These are phyloP conservation scores for Anomalospiza imberbis DNA, from an alignment of 2,797 vertebrate species.

Conservation along the genomic window DNA sequence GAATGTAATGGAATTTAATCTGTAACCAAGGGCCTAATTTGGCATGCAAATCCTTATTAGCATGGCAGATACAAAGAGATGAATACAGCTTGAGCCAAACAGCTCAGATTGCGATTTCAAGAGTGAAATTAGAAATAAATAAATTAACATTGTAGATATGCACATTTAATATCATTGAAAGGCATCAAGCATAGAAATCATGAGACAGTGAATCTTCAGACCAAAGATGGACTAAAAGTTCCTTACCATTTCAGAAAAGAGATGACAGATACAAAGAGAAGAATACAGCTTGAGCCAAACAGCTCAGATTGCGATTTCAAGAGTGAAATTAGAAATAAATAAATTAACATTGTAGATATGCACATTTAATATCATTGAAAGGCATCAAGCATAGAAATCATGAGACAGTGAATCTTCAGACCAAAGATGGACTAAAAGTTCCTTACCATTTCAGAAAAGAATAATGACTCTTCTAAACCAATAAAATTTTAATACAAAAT, in stretches of 20 bases:
- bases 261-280: neutral
- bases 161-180: neutral
- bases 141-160: neutral
- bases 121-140: conserved; percentile 9
- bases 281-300: neutral
- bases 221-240: neutral
- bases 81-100: neutral
- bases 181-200: neutral
- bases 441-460: neutral
- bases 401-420: neutral
- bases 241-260: neutral
- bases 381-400: neutral
- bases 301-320: neutral
- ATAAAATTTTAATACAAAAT: neutral
- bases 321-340: conserved; percentile 9
- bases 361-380: neutral
- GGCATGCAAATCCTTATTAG: conserved; percentile 23
- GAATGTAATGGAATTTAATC: neutral
- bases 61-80: neutral
- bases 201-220: neutral
- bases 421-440: neutral
- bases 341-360: neutral
- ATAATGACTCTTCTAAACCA: neutral
- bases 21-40: neutral
- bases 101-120: neutral